These are phyloP conservation scores for Heteronetta atricapilla DNA, from an alignment of 2,113 vertebrate genomes.

Conservation along the genomic window DNA sequence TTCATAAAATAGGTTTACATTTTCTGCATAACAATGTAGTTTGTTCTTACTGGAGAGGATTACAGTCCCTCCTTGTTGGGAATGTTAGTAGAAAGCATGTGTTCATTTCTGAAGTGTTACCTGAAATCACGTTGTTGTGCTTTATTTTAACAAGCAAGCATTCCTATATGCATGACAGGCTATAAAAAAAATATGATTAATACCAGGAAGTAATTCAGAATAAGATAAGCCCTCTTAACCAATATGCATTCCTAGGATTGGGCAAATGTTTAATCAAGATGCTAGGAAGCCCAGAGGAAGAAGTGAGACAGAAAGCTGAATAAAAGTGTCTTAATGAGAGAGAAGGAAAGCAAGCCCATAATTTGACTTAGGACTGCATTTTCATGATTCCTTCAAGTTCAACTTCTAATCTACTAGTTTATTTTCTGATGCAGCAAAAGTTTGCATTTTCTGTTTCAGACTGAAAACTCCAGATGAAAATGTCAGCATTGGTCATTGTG, in stretches of 20 bases:
- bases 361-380: neutral
- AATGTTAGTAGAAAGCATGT: neutral
- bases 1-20: slow-evolving; percentile 5
- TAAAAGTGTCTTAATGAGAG: neutral
- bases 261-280: slow-evolving; percentile 12
- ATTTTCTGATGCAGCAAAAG: neutral
- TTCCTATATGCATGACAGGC: neutral
- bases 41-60: neutral
- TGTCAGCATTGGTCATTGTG: neutral
- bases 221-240: neutral
- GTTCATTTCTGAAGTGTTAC: neutral
- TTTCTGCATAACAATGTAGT: neutral
- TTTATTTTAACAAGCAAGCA: slow-evolving; percentile 2
- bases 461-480: neutral
- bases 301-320: neutral
- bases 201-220: slow-evolving; percentile 23
- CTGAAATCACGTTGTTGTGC: neutral
- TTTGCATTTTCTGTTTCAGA: neutral
- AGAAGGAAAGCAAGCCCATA: neutral
- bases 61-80: neutral
- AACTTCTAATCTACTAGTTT: neutral
- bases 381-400: neutral
- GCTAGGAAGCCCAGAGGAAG: neutral
- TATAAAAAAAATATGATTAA: neutral
- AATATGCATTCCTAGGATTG: neutral